Evolutionary conservation across 2,797 vertebrate genomes (phyloP), one percentile per base, ranked within the genome.

Genomic region (Sebastes kiyomatsui): DNA sequence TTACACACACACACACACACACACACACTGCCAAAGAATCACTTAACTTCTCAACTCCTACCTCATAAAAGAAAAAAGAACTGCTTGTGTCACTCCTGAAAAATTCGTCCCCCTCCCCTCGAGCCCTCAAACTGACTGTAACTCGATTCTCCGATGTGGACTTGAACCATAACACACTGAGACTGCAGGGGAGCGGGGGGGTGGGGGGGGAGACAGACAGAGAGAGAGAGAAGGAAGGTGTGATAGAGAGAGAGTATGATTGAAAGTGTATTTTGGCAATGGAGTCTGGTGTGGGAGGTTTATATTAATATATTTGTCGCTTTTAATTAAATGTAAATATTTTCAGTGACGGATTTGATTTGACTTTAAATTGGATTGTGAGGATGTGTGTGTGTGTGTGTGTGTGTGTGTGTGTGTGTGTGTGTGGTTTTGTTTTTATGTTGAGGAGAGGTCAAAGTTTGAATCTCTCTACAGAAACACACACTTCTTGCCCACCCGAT

Each of bases 321-420:
- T 87, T 82, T 72, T 32, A 81, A 86, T 90, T 78, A 82, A 90
- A 90, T 84, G 67, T 67, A 91, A 92, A 95, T 86, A 91, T 94
- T 90, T 88, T 69, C 35, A 73, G 54, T 64, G 68, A 73, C 25
- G 76, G 77, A 66, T 92, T 88, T 75, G 72, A 91, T 84, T 89
- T 85, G 64, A 68, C 84, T 88, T 23, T 27, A 76, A 79, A 91
- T 61, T 67, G 25, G 56, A 68, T 20, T 4, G 35, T 38, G 35
- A 14, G 35, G 12, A 6, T 14, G 35, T 35, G 33, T 35, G 33
- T 67, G 25, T 35, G 33, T 13, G 12, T 35, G 33, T 35, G 33
- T 35, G 33, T 23, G 13, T 42, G 12, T 42, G 13, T 14, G 38
- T 70, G 28, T 74, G 64, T 55, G 49, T 76, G 77, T 32, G 33